Conservation (phyloP, 1,140 invertebrate species). For the Drosophila sproati region DNA sequence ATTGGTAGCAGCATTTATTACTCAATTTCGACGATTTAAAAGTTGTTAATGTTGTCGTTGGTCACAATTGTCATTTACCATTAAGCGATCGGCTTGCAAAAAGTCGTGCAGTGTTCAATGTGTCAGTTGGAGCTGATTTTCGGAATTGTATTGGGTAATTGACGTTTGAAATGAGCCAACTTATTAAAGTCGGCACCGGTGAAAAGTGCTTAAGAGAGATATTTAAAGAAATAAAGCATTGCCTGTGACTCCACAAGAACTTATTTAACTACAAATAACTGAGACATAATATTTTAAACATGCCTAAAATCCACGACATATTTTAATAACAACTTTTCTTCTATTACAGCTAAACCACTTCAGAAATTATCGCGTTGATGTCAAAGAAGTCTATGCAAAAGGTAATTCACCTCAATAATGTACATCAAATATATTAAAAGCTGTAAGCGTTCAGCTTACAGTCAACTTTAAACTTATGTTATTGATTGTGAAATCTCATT, state of each 20-base stretch:
- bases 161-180: conserved; percentile 26
- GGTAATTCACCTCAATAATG: conserved; percentile 14
- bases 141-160: conserved; percentile 35
- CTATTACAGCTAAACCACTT: conserved; percentile 28
- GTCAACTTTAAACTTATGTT: conserved; percentile 1
- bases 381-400: conserved; percentile 10
- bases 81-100: conserved; percentile 40
- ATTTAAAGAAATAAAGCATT: background rate
- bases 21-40: conserved; percentile 26
- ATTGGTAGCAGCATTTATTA: conserved; percentile 22
- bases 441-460: background rate
- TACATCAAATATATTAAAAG: conserved; percentile 7
- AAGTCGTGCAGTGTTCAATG: conserved; percentile 40
- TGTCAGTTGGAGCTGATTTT: conserved; percentile 29
- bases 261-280: background rate
- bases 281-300: background rate
- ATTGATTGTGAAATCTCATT: conserved; percentile 14
- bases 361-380: background rate
- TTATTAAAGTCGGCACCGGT: conserved; percentile 9
- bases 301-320: background rate
- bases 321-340: background rate
- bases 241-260: too few species aligned
- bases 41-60: conserved; percentile 9
- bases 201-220: background rate
- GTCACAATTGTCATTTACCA: conserved; percentile 45